These are phyloP conservation scores for Pyxicephalus adspersus DNA, from an alignment of 2,113 vertebrate genomes.

Conservation along the genomic window DNA sequence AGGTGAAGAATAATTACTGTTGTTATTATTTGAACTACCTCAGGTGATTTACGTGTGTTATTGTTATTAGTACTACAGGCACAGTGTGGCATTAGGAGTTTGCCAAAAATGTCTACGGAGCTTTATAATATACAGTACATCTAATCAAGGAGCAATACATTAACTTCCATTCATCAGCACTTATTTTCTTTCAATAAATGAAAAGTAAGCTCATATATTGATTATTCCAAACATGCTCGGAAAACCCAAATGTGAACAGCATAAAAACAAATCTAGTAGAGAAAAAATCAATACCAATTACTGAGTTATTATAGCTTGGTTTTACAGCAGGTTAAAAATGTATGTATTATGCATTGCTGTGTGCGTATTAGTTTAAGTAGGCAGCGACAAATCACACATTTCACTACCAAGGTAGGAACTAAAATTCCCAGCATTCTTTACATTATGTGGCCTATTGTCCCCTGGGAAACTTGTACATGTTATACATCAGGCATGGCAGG, in stretches of 20 bases:
- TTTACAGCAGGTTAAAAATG: no score
- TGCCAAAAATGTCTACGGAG: conserved; percentile 6
- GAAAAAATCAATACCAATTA: background rate
- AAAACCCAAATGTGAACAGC: conserved; percentile 2
- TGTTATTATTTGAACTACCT: background rate
- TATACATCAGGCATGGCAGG: no score
- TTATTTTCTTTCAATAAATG: conserved; percentile 8
- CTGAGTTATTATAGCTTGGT: no score
- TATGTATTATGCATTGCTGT: no score
- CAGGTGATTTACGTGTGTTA: background rate
- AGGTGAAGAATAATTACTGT: conserved; percentile 5
- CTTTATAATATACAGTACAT: conserved; percentile 1
- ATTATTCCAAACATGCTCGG: conserved; percentile 16
- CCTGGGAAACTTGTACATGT: no score
- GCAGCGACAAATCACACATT: no score
- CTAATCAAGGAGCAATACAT: conserved; percentile 27
- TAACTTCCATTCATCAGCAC: conserved; percentile 28
- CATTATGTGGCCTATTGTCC: no score
- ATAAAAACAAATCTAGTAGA: conserved; percentile 4
- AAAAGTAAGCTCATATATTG: background rate
- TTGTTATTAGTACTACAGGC: background rate
- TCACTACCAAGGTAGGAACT: no score
- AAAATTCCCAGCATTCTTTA: no score
- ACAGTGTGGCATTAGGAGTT: conserved; percentile 19
- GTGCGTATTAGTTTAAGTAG: background rate